Percentiles rank a stretch among this genome's conserved stretches.
phyloP scores from a whole-genome alignment of 35 echinoderm and acorn worm species.

The Diadema setosum region DNA sequence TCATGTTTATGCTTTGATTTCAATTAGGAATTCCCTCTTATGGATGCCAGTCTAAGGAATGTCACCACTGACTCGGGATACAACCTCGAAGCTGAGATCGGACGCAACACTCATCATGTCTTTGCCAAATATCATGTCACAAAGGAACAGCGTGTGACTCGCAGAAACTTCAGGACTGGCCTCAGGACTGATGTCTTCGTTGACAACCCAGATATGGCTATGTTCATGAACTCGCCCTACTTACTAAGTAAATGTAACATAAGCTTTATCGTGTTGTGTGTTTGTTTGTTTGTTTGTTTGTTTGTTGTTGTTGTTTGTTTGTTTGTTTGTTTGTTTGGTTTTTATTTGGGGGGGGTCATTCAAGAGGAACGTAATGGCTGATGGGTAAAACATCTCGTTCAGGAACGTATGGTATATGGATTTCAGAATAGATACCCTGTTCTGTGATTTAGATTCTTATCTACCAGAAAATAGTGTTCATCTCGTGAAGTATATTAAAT shows the following conservation, averaged over 20 bases:
- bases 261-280: too few species aligned
- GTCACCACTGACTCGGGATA: background rate
- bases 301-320: too few species aligned
- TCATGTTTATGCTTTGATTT: background rate
- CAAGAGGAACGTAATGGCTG: too few species aligned
- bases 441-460: too few species aligned
- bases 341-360: too few species aligned
- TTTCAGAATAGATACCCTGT: too few species aligned
- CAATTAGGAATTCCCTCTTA: background rate
- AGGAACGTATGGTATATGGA: too few species aligned
- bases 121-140: slow-evolving; percentile 6
- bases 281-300: too few species aligned
- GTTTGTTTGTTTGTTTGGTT: too few species aligned
- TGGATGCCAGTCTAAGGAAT: background rate
- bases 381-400: too few species aligned
- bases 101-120: background rate
- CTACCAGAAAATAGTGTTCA: too few species aligned
- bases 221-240: background rate
- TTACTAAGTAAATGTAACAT: background rate
- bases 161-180: background rate
- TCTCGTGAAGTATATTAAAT: too few species aligned
- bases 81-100: background rate
- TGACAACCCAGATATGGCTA: background rate
- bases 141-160: background rate
- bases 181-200: background rate